Conservation (phyloP, 2,797 vertebrate genomes). For the Kryptolebias ocellatus region DNA sequence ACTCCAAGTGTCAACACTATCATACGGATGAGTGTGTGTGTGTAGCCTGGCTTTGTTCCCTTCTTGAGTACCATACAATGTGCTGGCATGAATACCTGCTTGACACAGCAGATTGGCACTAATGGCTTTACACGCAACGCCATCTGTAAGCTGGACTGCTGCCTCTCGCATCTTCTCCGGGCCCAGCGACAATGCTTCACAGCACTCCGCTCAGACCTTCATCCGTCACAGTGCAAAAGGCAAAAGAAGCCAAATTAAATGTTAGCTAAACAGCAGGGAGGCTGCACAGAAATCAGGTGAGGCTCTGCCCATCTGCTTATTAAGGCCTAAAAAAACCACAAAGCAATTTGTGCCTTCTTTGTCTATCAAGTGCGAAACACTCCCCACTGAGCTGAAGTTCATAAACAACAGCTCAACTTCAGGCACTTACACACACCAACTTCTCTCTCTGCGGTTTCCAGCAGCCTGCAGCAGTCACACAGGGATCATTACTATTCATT, state of each 20-base stretch:
- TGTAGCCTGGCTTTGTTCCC: conserved; percentile 66
- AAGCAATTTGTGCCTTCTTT: conserved; percentile 33
- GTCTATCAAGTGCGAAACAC: conserved; percentile 11
- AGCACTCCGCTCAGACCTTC: conserved; percentile 21
- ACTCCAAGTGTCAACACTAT: conserved; percentile 72
- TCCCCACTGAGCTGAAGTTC: conserved; percentile 46
- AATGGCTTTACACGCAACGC: conserved; percentile 77
- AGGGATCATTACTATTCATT: conserved; percentile 81
- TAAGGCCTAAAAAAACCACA: conserved; percentile 21
- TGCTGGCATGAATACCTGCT: conserved; percentile 79
- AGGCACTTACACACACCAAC: conserved; percentile 20
- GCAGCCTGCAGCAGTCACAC: conserved; percentile 72
- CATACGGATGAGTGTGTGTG: conserved; percentile 58
- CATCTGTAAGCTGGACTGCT: conserved; percentile 75
- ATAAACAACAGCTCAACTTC: conserved; percentile 16
- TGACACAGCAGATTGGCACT: conserved; percentile 81
- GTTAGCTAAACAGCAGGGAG: conserved; percentile 41
- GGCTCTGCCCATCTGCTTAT: conserved; percentile 40
- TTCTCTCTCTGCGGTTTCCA: conserved; percentile 46
- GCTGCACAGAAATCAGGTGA: background rate
- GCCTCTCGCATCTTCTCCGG: conserved; percentile 60
- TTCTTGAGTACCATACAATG: conserved; percentile 73
- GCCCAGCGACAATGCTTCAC: conserved; percentile 32
- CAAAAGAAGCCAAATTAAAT: conserved; percentile 23
- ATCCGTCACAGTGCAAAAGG: conserved; percentile 46